These are phyloP conservation scores for Enteromius radiatus DNA, from an alignment of 2,797 vertebrate genomes.

Conservation along the genomic window DNA sequence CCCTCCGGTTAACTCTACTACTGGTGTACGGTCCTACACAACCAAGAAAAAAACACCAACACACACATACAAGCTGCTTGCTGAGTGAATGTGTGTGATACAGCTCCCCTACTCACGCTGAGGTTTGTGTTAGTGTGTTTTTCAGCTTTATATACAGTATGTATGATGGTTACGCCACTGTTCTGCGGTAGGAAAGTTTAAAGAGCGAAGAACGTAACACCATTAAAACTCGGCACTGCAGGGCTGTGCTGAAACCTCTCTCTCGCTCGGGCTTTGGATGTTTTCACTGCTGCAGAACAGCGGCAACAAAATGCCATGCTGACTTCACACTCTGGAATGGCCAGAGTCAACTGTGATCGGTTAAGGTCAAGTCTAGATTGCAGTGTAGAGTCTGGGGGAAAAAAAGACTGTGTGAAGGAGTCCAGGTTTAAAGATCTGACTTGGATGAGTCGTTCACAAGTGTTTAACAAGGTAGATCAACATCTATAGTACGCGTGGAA, in stretches of 20 bases:
- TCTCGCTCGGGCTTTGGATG: background rate
- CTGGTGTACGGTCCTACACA: background rate
- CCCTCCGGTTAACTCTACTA: slow-evolving; percentile 26
- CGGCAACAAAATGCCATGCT: background rate
- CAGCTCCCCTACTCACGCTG: background rate
- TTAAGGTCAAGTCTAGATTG: slow-evolving; percentile 45
- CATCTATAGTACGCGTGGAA: background rate
- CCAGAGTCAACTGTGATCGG: slow-evolving; percentile 22
- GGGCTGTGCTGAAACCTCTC: slow-evolving; percentile 7
- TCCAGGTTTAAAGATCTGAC: background rate
- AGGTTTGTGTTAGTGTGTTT: slow-evolving; percentile 7
- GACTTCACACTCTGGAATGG: slow-evolving; percentile 25
- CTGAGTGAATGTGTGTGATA: background rate
- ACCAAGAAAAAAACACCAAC: slow-evolving; percentile 25
- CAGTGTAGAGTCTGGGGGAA: background rate
- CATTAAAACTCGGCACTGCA: background rate
- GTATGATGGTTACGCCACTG: background rate
- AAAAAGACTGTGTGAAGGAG: background rate
- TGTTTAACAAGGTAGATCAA: background rate
- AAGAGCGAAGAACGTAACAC: slow-evolving; percentile 10
- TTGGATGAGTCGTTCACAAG: background rate
- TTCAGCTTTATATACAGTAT: slow-evolving; percentile 3
- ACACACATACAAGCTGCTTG: slow-evolving; percentile 5
- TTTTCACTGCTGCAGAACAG: slow-evolving; percentile 30
- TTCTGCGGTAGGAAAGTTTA: background rate